Conservation (phyloP, 2,888 invertebrate species). For the Lutraria lutraria region DNA sequence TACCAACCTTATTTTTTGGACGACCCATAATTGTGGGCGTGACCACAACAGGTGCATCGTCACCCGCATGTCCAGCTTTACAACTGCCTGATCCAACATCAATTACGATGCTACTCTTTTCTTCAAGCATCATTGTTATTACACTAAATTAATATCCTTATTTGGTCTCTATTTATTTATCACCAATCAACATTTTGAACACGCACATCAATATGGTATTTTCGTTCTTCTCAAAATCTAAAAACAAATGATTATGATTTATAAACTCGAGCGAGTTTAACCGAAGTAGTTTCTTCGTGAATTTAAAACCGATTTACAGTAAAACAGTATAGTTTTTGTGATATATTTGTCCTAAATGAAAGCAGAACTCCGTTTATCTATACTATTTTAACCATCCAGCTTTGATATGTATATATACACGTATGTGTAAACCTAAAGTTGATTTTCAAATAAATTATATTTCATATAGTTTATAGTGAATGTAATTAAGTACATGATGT, state of each 20-base stretch:
- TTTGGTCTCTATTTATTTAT: too few species aligned
- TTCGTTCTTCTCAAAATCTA: too few species aligned
- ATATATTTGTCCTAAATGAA: too few species aligned
- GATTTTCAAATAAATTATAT: background rate
- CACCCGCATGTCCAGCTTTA: constrained; percentile 1
- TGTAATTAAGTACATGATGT: background rate
- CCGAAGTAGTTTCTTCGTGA: too few species aligned
- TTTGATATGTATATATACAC: background rate
- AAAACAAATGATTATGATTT: too few species aligned
- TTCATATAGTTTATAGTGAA: background rate
- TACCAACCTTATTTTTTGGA: background rate
- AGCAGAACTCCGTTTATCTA: too few species aligned
- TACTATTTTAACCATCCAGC: background rate
- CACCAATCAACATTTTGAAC: too few species aligned
- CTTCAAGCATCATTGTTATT: background rate
- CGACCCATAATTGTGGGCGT: background rate
- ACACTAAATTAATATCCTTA: too few species aligned
- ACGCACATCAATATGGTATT: too few species aligned
- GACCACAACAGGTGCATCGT: background rate
- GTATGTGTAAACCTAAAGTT: background rate
- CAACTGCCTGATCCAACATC: background rate
- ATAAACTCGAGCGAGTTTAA: too few species aligned
- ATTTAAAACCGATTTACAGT: too few species aligned
- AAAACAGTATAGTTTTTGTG: too few species aligned
- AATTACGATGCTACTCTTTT: background rate